These are phyloP conservation scores for Rhyacophila brunnea DNA, from an alignment of 1,140 invertebrate genomes.

Conservation along the genomic window DNA sequence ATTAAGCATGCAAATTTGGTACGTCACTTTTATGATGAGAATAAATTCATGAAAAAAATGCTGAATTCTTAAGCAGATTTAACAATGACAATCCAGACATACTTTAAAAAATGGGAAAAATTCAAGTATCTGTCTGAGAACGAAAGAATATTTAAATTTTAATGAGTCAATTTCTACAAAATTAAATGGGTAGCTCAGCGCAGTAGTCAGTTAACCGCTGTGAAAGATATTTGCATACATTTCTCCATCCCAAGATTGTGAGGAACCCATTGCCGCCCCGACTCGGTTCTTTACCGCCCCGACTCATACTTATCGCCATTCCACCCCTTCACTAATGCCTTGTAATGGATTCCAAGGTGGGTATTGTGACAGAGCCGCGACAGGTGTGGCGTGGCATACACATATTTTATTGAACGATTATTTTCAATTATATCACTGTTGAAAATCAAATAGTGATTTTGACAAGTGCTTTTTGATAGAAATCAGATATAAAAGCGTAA, in stretches of 20 bases:
- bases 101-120: too few species aligned
- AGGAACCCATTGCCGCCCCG: conserved; percentile 4
- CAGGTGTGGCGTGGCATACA: conserved; percentile 20
- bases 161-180: not conserved
- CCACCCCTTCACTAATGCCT: conserved; percentile 22
- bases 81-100: too few species aligned
- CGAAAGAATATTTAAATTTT: not conserved
- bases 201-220: conserved; percentile 19
- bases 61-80: too few species aligned
- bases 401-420: conserved; percentile 20
- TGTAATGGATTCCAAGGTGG: conserved; percentile 28
- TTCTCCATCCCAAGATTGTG: conserved; percentile 26
- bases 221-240: conserved; percentile 32
- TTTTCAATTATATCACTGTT: conserved; percentile 11
- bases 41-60: too few species aligned
- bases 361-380: conserved; percentile 25
- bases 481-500: too few species aligned
- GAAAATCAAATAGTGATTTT: too few species aligned
- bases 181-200: conserved; percentile 4
- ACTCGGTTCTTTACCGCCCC: not conserved
- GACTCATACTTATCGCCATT: conserved; percentile 7
- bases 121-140: too few species aligned
- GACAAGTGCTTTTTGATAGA: too few species aligned
- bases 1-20: too few species aligned
- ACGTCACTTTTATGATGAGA: too few species aligned